Evolutionary conservation across 2,113 vertebrate species (phyloP), one percentile per base, ranked within the genome.

Genomic region (Passer domesticus): DNA sequence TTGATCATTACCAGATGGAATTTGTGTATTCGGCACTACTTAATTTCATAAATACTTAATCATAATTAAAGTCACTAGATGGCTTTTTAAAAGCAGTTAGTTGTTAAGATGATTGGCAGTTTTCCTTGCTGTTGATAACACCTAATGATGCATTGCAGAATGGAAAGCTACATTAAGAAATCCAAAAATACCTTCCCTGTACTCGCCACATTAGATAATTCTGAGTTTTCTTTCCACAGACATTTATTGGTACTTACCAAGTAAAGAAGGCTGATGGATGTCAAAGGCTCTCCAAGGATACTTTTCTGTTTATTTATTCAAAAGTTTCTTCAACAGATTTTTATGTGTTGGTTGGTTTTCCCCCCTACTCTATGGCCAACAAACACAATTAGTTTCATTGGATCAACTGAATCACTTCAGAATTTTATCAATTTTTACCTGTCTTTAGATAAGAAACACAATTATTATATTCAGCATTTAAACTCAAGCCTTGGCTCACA

Each of bases 41-140:
- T 97, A 90, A 92, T 93, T 97, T 97, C 91, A 97, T 95, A 97
- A 96, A 96, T 95, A 97, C 91, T 97, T 98, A 95, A 96, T 97
- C 95, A 97, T 97, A 95, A 98, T 98, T 98, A 98, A 97, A 96
- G 82, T 96, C 94, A 94, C 47, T 90, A 75, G 94, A 95, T 90
- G 95, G 83, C 69, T 95, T 97, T 97, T 97, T 96, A 92, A 95
- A 97, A 97, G 95, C 92, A 96, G 95, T 94, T 95, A 89, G 73
- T 83, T 96, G 94, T 97, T 97, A 96, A 95, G 79, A 87, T 97
- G 98, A 98, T 94, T 98, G 98, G 84, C 97, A 97, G 94, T 97
- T 97, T 97, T 94, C 81, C 92, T 94, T 88, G 92, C 93, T 95
- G 96, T 94, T 98, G 95, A 97, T 96, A 98, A 95, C 94, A 96